Evolutionary conservation across 2,113 vertebrate genomes (phyloP).

Genomic region (Capricornis sumatraensis): DNA sequence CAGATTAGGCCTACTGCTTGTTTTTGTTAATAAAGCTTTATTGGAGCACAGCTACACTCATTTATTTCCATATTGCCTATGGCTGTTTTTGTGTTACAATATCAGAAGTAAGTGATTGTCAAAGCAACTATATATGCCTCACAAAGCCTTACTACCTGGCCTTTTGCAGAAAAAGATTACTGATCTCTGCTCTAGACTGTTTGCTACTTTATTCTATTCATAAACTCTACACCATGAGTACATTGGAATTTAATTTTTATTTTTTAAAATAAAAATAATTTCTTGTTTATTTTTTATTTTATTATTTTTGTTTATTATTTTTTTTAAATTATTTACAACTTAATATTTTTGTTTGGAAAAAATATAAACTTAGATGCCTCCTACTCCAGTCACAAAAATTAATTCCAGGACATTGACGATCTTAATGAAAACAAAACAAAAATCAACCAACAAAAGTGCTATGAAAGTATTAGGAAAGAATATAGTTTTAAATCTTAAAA

Average conservation of each 20-base stretch:
- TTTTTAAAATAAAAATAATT: not conserved
- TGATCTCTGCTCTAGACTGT: not conserved
- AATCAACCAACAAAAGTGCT: not conserved
- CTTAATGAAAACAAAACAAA: conserved; percentile 4
- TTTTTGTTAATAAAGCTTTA: not conserved
- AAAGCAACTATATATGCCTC: not conserved
- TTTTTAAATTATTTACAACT: not conserved
- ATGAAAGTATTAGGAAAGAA: not conserved
- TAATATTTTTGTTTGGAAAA: conserved; percentile 32
- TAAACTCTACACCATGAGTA: not conserved
- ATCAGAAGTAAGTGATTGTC: not conserved
- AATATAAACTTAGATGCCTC: not conserved
- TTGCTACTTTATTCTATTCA: not conserved
- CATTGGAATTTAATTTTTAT: not conserved
- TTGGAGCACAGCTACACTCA: not conserved
- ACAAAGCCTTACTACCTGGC: not conserved
- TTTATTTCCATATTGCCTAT: not conserved
- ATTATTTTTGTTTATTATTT: not conserved
- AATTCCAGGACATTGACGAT: not conserved
- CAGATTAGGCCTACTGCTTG: not conserved
- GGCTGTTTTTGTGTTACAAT: not conserved
- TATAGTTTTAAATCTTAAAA: not conserved
- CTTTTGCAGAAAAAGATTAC: not conserved
- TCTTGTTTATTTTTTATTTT: not conserved
- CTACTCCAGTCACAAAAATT: not conserved